Percentiles rank a stretch among this genome's conserved stretches.
Evolutionary conservation across 2,113 vertebrate genomes (phyloP).

Genomic region (Serinus canaria): DNA sequence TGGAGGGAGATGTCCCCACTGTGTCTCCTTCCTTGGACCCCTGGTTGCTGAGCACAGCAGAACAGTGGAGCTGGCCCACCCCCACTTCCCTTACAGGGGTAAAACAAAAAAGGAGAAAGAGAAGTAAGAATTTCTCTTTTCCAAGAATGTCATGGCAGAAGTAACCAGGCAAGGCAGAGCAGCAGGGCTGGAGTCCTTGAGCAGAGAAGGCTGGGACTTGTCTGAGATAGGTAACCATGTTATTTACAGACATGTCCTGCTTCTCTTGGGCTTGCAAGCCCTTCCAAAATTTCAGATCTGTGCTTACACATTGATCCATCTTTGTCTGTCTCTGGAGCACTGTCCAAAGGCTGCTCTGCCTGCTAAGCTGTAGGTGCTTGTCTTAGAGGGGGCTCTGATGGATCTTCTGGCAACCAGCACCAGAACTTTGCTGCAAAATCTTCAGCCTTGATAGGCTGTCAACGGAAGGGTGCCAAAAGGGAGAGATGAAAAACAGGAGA

Average conservation of each 20-base stretch:
- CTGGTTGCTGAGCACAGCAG: not conserved
- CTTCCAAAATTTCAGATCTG: not conserved
- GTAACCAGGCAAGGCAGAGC: not conserved
- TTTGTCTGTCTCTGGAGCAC: not conserved
- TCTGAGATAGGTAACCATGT: not conserved
- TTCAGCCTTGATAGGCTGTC: not conserved
- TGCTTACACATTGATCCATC: not conserved
- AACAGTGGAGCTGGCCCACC: not conserved
- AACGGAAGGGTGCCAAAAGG: not conserved
- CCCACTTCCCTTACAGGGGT: not conserved
- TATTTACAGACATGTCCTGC: not conserved
- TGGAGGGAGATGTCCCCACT: not conserved
- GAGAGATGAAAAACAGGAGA: not conserved
- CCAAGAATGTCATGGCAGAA: not conserved
- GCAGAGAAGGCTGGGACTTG: not conserved
- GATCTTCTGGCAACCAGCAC: not conserved
- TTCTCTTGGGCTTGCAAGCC: not conserved
- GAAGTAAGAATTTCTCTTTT: conserved; percentile 42
- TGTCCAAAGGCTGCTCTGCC: not conserved
- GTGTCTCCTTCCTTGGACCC: not conserved
- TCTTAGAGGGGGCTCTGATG: not conserved
- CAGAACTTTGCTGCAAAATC: not conserved
- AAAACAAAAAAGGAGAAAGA: conserved; percentile 8
- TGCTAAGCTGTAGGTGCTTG: not conserved
- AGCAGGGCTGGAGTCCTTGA: not conserved